Conservation (phyloP, 1,140 invertebrate genomes). For the Delia radicum region DNA sequence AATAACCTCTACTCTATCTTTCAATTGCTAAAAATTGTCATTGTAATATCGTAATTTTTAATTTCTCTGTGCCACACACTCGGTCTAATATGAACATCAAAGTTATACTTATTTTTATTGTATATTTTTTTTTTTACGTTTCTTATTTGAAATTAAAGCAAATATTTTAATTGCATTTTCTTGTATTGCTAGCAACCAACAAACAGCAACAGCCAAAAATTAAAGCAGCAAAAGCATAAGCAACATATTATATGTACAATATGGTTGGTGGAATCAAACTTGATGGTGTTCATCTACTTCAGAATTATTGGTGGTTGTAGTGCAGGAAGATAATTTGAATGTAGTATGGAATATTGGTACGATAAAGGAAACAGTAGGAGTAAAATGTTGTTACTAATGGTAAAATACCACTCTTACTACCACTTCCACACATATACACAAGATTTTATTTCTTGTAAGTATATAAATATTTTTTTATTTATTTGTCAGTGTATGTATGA, state of each 20-base stretch:
- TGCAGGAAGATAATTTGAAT: neutral
- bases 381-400: neutral
- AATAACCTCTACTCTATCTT: neutral
- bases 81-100: neutral
- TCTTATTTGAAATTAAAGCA: slow-evolving; percentile 21
- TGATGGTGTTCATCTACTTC: neutral
- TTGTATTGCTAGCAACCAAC: neutral
- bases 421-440: neutral
- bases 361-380: neutral
- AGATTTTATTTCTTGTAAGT: neutral
- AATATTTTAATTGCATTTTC: slow-evolving; percentile 34
- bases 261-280: neutral
- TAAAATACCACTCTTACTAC: neutral
- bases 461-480: slow-evolving; percentile 13
- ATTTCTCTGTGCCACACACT: neutral
- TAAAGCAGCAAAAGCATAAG: neutral
- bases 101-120: neutral
- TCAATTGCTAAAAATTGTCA: neutral
- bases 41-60: neutral
- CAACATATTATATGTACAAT: neutral
- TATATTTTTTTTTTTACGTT: slow-evolving; percentile 19
- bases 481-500: slow-evolving; percentile 26
- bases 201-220: neutral
- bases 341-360: neutral
- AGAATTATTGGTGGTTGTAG: neutral